phyloP scores from a whole-genome alignment of 2,888 invertebrate genomes.

The Panopea generosa region DNA sequence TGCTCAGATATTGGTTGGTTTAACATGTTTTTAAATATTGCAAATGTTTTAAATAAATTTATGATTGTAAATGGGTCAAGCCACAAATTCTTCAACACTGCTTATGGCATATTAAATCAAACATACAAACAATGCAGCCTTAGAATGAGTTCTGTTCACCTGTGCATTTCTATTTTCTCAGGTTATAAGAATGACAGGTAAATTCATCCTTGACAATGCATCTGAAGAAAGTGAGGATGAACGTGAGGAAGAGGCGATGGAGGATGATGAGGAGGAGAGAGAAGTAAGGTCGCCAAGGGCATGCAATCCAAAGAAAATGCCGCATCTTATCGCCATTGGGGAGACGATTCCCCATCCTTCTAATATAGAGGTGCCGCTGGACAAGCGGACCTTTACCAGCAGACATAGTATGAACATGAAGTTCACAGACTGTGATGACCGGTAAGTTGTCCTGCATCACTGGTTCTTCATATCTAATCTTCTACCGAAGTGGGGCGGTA shows the following conservation, averaged over 20 bases:
- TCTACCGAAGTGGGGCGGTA: too few relatives aligned
- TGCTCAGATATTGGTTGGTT: too few relatives aligned
- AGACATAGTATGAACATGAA: slow-evolving; percentile 97
- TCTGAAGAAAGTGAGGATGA: slow-evolving; percentile 30
- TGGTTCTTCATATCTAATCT: too few relatives aligned
- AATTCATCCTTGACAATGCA: slow-evolving; percentile 32
- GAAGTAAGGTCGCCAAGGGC: slow-evolving; percentile 34
- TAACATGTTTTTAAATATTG: too few relatives aligned
- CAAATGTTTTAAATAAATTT: too few relatives aligned
- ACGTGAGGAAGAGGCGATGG: slow-evolving; percentile 11
- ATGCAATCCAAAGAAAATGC: slow-evolving; percentile 36
- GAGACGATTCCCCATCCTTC: slow-evolving; percentile 95
- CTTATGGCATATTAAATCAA: too few relatives aligned
- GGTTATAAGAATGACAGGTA: slow-evolving; percentile 51
- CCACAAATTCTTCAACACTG: too few relatives aligned
- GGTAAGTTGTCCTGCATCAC: slow-evolving; percentile 90
- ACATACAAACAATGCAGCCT: too few relatives aligned
- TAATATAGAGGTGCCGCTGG: slow-evolving; percentile 95
- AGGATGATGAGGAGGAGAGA: slow-evolving; percentile 27
- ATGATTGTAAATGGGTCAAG: too few relatives aligned
- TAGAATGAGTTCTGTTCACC: too few relatives aligned
- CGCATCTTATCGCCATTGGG: slow-evolving; percentile 90
- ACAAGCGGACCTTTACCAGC: slow-evolving; percentile 95
- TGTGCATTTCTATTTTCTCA: slow-evolving; percentile 23
- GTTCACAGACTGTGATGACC: slow-evolving; percentile 96